Percentiles rank a stretch among this genome's conserved stretches.
These are phyloP conservation scores for Caenorhabditis sp. DNA, from an alignment of 2,888 invertebrate genomes.

Conservation along the genomic window DNA sequence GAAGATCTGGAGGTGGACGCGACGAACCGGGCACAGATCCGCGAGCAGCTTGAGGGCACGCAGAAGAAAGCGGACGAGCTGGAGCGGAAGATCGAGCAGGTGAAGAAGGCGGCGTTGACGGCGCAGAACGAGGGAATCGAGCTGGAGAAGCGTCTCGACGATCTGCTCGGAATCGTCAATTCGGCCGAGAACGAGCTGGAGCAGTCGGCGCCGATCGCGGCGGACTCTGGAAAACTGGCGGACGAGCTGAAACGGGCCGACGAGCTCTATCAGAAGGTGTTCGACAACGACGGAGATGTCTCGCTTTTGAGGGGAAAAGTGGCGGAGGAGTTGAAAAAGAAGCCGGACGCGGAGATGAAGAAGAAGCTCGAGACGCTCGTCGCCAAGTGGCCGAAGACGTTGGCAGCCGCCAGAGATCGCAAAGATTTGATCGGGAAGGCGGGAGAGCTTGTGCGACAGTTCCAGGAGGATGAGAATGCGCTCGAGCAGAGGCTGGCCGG, in stretches of 20 bases:
- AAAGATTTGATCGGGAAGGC: slow-evolving; percentile 65
- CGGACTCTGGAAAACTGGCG: slow-evolving; percentile 87
- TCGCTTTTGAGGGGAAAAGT: slow-evolving; percentile 81
- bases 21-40: slow-evolving; percentile 60
- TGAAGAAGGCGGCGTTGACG: slow-evolving; percentile 62
- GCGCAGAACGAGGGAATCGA: slow-evolving; percentile 61
- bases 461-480: slow-evolving; percentile 59
- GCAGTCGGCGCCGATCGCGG: slow-evolving; percentile 84
- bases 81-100: slow-evolving; percentile 61
- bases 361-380: slow-evolving; percentile 91
- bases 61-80: slow-evolving; percentile 64
- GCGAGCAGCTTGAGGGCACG: slow-evolving; percentile 54
- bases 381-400: slow-evolving; percentile 91
- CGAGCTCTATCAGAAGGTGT: slow-evolving; percentile 90
- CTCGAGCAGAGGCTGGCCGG: slow-evolving; percentile 58
- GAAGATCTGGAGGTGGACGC: slow-evolving; percentile 60
- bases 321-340: slow-evolving; percentile 77
- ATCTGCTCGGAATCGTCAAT: slow-evolving; percentile 42
- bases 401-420: slow-evolving; percentile 88
- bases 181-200: slow-evolving; percentile 55
- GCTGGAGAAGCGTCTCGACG: slow-evolving; percentile 62
- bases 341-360: slow-evolving; percentile 83
- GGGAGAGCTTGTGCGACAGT: slow-evolving; percentile 62
- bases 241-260: slow-evolving; percentile 83
- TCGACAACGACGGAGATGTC: slow-evolving; percentile 93